These are phyloP conservation scores for Micromesistius poutassou DNA, from an alignment of 2,797 vertebrate species.

Conservation along the genomic window DNA sequence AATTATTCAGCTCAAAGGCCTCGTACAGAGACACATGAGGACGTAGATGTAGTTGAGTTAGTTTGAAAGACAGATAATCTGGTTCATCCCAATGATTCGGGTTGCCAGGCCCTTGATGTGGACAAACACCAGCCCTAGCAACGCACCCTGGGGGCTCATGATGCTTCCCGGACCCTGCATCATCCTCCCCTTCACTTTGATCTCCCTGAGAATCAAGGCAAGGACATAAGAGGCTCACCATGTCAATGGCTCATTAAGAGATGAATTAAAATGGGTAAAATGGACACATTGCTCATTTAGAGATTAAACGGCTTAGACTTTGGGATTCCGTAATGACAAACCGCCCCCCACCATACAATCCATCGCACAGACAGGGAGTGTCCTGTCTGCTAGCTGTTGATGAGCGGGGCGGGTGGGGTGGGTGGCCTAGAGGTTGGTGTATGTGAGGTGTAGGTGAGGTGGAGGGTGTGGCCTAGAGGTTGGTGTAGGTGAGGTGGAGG, in stretches of 20 bases:
- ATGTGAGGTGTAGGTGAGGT: no score
- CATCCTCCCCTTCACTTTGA: background rate
- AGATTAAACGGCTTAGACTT: background rate
- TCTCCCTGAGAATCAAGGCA: background rate
- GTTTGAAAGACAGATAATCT: background rate
- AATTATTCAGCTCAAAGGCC: background rate
- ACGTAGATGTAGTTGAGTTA: background rate
- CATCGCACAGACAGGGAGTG: no score
- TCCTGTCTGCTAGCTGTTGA: no score
- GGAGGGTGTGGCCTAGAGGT: no score
- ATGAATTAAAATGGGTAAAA: background rate
- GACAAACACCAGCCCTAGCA: background rate
- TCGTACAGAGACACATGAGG: background rate
- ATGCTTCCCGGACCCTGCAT: background rate
- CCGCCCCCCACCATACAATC: background rate
- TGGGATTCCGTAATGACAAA: background rate
- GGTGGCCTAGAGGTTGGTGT: no score
- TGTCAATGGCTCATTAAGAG: background rate
- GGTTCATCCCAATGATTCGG: background rate
- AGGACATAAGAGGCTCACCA: background rate
- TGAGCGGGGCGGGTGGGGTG: no score
- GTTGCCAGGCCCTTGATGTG: background rate
- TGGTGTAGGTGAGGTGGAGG: background rate
- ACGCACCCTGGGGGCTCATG: constrained; percentile 1
- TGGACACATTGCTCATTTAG: background rate